Percentiles rank a stretch among this genome's conserved stretches.
Evolutionary conservation across 2,113 vertebrate species (phyloP).

Genomic region (Atlantisia rogersi): DNA sequence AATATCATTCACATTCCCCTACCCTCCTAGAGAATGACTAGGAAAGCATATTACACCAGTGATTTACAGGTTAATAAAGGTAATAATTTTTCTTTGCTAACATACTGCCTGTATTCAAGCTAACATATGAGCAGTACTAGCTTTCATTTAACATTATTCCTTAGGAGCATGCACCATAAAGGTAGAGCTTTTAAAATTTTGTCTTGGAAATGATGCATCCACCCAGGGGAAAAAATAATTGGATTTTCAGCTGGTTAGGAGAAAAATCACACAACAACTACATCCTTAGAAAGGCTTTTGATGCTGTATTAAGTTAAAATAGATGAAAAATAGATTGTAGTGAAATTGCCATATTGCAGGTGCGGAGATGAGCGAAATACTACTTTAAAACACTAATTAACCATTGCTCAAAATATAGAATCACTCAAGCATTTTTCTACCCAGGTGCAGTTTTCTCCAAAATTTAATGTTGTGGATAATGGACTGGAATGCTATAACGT

Average conservation of each 20-base stretch:
- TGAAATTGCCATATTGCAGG: neutral
- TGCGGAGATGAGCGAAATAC: neutral
- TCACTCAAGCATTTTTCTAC: neutral
- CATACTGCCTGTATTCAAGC: neutral
- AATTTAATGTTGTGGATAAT: neutral
- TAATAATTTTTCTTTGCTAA: neutral
- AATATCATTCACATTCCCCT: neutral
- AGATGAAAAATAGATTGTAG: neutral
- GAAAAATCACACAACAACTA: neutral
- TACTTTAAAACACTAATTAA: neutral
- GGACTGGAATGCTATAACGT: neutral
- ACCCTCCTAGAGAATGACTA: neutral
- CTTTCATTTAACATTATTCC: neutral
- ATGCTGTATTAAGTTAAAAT: neutral
- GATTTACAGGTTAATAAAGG: neutral
- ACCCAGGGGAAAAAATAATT: neutral
- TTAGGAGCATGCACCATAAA: neutral
- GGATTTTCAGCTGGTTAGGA: neutral
- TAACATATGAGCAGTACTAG: neutral
- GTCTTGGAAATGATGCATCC: neutral
- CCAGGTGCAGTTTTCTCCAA: neutral
- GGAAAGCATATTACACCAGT: neutral
- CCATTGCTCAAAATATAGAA: neutral
- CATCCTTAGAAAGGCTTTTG: neutral
- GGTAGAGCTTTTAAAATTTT: neutral